These are phyloP conservation scores for Xerus rutilus DNA, from an alignment of 2,797 vertebrate genomes.

Conservation along the genomic window DNA sequence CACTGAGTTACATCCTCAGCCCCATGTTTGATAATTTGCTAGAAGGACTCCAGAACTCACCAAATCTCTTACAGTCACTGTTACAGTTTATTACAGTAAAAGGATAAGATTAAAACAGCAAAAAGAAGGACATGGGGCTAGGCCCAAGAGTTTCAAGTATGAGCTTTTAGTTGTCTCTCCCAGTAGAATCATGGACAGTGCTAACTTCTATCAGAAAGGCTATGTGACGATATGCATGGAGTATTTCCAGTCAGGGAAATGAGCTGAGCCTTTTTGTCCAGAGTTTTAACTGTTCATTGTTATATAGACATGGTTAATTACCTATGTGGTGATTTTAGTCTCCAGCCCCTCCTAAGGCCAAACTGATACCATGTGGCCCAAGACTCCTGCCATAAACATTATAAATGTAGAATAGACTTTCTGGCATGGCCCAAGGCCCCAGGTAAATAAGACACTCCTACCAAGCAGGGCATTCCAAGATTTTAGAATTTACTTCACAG, in stretches of 20 bases:
- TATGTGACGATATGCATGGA: neutral
- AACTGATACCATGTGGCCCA: neutral
- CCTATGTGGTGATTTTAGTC: neutral
- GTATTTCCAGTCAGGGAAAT: neutral
- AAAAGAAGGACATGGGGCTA: neutral
- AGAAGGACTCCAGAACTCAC: conserved; percentile 19
- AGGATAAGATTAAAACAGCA: neutral
- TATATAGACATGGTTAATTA: neutral
- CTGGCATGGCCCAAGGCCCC: neutral
- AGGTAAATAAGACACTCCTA: neutral
- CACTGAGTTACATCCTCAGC: neutral
- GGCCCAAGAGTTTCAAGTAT: neutral
- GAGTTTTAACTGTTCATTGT: conserved; percentile 1
- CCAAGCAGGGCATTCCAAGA: neutral
- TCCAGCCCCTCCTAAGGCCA: neutral
- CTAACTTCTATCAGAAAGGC: neutral
- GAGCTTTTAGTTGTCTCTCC: neutral
- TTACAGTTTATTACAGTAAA: neutral
- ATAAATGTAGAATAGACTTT: neutral
- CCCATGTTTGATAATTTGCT: neutral
- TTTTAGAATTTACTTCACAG: conserved; percentile 25
- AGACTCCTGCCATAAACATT: neutral
- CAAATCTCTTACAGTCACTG: neutral
- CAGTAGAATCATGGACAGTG: neutral
- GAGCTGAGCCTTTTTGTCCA: neutral